phyloP scores from a whole-genome alignment of 1,140 invertebrate genomes.

The Tetramorium alpestre region DNA sequence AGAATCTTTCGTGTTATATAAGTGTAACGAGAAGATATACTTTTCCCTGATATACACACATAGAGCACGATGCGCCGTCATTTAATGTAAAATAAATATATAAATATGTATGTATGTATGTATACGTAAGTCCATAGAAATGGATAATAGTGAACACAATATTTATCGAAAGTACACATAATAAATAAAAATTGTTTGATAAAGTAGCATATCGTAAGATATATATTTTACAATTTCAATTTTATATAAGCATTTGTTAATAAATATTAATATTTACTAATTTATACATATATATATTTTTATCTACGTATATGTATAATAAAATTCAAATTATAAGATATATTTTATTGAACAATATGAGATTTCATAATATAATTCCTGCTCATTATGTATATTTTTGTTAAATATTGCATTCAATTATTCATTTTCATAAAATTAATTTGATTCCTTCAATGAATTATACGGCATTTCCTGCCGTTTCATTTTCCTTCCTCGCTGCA shows the following conservation, averaged over 20 bases:
- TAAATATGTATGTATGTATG: too few species aligned
- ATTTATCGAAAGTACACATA: not conserved
- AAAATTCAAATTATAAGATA: not conserved
- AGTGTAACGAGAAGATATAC: not conserved
- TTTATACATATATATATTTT: not conserved
- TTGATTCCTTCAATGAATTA: constrained; percentile 10
- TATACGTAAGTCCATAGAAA: not conserved
- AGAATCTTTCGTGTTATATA: constrained; percentile 22
- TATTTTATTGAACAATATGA: not conserved
- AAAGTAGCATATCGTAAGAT: not conserved
- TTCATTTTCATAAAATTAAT: constrained; percentile 68
- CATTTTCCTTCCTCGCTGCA: constrained; percentile 12
- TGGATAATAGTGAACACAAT: not conserved
- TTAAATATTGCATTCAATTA: not conserved
- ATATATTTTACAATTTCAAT: not conserved
- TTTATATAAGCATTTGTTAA: too few species aligned
- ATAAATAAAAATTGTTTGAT: not conserved
- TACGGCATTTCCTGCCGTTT: constrained; percentile 19
- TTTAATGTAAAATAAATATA: not conserved
- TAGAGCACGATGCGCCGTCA: not conserved
- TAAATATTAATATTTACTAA: not conserved
- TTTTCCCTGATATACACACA: not conserved
- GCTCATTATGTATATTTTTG: not conserved
- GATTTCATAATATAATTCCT: not conserved
- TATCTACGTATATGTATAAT: too few species aligned